Conservation (phyloP, 2,888 invertebrate species). For the Hydriomena furcata region DNA sequence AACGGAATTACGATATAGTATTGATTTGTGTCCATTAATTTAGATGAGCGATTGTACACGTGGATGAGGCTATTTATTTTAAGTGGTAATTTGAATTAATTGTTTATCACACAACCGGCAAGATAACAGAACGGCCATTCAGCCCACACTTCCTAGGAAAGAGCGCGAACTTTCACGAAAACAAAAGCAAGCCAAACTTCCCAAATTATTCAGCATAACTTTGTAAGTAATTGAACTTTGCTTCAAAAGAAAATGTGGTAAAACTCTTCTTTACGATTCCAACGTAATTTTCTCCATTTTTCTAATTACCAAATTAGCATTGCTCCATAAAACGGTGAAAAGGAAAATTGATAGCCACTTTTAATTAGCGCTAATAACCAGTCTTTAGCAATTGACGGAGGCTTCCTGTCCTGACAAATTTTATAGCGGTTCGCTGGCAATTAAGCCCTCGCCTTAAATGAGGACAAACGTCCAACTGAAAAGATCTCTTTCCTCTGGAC, state of each 20-base stretch:
- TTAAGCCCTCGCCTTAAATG: conserved; percentile 17
- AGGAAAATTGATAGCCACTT: conserved; percentile 40
- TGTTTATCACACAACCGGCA: too few relatives aligned
- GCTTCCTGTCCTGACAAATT: conserved; percentile 41
- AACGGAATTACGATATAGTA: conserved; percentile 13
- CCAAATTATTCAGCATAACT: neutral
- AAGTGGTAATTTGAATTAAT: too few relatives aligned
- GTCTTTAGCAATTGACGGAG: conserved; percentile 37
- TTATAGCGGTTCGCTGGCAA: conserved; percentile 36
- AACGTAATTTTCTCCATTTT: conserved; percentile 15
- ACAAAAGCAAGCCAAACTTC: neutral
- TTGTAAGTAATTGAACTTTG: conserved; percentile 8
- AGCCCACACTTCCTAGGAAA: neutral
- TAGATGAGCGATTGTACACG: conserved; percentile 8
- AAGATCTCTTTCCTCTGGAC: neutral
- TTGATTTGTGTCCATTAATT: conserved; percentile 28
- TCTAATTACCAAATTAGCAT: conserved; percentile 26
- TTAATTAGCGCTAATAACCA: conserved; percentile 48
- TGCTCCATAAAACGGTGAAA: conserved; percentile 17
- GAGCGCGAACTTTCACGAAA: neutral
- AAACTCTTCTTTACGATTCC: conserved; percentile 14
- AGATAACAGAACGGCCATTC: neutral
- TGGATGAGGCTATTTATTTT: too few relatives aligned
- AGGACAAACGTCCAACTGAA: conserved; percentile 16
- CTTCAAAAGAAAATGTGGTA: conserved; percentile 1